Conservation (phyloP, 1,140 invertebrate species). For the Monomorium pharaonis region DNA sequence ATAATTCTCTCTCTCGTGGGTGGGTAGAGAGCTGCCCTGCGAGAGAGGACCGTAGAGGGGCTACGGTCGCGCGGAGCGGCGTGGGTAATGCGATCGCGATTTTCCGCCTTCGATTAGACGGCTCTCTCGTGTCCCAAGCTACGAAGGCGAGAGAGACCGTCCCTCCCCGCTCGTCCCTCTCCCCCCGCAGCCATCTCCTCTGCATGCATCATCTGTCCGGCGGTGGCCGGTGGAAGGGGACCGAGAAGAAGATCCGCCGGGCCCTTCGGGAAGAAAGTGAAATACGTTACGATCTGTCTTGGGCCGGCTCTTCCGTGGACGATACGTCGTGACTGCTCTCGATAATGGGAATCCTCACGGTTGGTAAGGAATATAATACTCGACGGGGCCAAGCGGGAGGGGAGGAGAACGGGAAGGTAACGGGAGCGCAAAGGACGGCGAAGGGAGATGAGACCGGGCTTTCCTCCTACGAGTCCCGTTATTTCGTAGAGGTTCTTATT, state of each 20-base stretch:
- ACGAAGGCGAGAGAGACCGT: constrained; percentile 26
- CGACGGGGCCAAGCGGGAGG: constrained; percentile 59
- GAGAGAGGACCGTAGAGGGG: no score
- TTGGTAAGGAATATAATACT: constrained; percentile 80
- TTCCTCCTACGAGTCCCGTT: constrained; percentile 67
- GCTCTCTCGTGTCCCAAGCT: constrained; percentile 50
- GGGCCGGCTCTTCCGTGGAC: constrained; percentile 77
- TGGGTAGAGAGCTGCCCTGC: constrained; percentile 17
- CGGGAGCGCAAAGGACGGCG: constrained; percentile 33
- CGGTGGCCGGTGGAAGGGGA: not conserved
- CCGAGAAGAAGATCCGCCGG: constrained; percentile 63
- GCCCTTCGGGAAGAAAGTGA: constrained; percentile 82
- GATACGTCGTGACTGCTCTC: constrained; percentile 82
- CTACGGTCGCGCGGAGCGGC: no score
- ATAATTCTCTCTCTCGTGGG: constrained; percentile 20
- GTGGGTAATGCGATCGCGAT: constrained; percentile 74
- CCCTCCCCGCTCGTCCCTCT: not conserved
- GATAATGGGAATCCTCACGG: constrained; percentile 81
- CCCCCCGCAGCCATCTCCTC: constrained; percentile 17
- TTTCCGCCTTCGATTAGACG: constrained; percentile 81
- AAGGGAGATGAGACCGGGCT: constrained; percentile 67
- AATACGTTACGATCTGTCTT: constrained; percentile 80
- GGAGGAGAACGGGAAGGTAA: constrained; percentile 20
- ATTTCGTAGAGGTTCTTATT: constrained; percentile 72
- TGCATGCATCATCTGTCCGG: constrained; percentile 60